phyloP scores from a whole-genome alignment of 37 sponge, comb jelly and placozoan genomes.

The Cladorhizidae sp. region DNA sequence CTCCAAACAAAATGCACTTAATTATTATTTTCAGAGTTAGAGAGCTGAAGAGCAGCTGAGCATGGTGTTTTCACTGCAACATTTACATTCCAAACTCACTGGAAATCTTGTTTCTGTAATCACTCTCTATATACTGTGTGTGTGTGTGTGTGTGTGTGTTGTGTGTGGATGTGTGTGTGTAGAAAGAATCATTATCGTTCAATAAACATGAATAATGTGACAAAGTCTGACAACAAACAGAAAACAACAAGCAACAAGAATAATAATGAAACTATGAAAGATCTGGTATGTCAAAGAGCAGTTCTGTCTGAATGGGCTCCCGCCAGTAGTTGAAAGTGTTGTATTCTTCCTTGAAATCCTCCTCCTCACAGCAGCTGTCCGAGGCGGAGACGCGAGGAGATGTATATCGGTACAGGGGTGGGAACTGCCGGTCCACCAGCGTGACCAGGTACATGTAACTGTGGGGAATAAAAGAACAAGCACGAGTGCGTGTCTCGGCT shows the following conservation, averaged over 20 bases:
- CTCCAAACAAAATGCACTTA: no score
- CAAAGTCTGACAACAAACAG: neutral
- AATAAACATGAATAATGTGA: neutral
- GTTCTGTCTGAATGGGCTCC: neutral
- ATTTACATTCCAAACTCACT: no score
- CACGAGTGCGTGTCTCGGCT: no score
- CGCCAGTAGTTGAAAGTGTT: constrained; percentile 67
- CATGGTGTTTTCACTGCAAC: no score
- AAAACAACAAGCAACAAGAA: no score
- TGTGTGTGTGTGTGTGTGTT: no score
- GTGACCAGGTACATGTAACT: constrained; percentile 57
- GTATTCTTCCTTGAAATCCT: constrained; percentile 41
- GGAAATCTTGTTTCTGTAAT: no score
- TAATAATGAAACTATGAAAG: no score
- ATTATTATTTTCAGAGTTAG: no score
- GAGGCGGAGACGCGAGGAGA: neutral
- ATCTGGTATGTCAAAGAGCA: constrained; percentile 8
- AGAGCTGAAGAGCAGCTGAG: no score
- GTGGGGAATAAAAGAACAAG: neutral
- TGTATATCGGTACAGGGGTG: constrained; percentile 29
- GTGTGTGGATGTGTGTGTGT: no score
- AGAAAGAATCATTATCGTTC: neutral
- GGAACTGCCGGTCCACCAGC: constrained; percentile 67
- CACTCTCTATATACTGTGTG: no score
- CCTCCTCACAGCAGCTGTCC: neutral